Evolutionary conservation across 2,888 invertebrate genomes (phyloP).

Genomic region (Ceratothoa steindachneri): DNA sequence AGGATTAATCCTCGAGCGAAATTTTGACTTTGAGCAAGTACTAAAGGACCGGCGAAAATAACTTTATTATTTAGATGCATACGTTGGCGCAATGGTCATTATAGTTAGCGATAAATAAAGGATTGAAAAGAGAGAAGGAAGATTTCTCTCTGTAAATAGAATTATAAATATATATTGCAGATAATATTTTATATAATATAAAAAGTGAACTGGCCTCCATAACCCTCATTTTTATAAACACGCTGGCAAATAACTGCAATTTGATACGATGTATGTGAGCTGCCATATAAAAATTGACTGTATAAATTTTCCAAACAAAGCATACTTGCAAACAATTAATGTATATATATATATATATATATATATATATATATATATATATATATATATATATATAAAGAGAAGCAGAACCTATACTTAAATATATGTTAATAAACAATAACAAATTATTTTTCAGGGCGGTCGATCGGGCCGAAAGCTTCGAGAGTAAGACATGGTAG

Average conservation of each 20-base stretch:
- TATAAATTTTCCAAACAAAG: too few species aligned
- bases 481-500: too few species aligned
- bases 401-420: not conserved
- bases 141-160: not conserved
- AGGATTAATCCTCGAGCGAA: not conserved
- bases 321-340: not conserved
- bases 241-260: not conserved
- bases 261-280: not conserved
- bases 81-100: not conserved
- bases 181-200: not conserved
- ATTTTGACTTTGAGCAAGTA: not conserved
- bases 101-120: not conserved
- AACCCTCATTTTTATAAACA: not conserved
- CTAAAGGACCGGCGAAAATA: not conserved
- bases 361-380: conserved; percentile 12
- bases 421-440: not conserved
- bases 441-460: not conserved
- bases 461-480: too few species aligned
- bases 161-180: not conserved
- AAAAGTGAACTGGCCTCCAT: not conserved
- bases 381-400: conserved; percentile 6
- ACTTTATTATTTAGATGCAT: not conserved
- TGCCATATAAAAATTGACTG: not conserved
- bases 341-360: conserved; percentile 8
- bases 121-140: not conserved